Evolutionary conservation across 2,113 vertebrate species (phyloP), one percentile per base, ranked within the genome.

Genomic region (Cromileptes altivelis): DNA sequence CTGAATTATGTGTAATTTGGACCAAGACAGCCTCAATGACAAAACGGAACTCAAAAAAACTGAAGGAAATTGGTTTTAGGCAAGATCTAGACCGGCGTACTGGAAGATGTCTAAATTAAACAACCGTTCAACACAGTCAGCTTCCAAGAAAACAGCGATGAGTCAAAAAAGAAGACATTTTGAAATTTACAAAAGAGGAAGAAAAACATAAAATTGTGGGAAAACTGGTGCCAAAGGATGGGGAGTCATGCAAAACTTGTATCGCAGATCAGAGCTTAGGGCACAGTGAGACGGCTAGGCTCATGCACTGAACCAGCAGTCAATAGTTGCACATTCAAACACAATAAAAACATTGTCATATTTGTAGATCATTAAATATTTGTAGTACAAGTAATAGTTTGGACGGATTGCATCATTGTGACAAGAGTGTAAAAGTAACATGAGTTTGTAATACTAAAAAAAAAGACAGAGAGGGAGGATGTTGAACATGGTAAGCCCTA

Each of bases 381-480:
- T 50, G 1, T 50, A 50, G 17, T 18, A 17, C 15, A 49, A 47
- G 45, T 47, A 49, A 79, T 15, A 53, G n/a, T 49, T 7, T 49
- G 62, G 8, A 70, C 15, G 30, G 37, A 52, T 80, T 85, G 64
- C 27, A 4, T 87, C 72, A 87, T 60, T 37, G 9, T 45, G 42
- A 45, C 8, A 3, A 10, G 53, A 55, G 3, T 55, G 21, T 15
- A 7, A 53, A 53, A 53, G 18, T 53, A 37, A 8, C 6, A 37
- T 37, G 33, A 6, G 9, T 8, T 45, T 45, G 42, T 45, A 45
- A 45, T 9, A 45, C 2, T 45, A 12, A 45, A 45, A 45, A 45
- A 45, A 37, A 37, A 37, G 6, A 37, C 6, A 37, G 6, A 37
- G 33, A 37, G 33, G 33, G 33, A 37, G 33, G 33, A 37, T 37